Evolutionary conservation across 1,140 invertebrate genomes (phyloP).

Genomic region (Phymorhynchus buccinoides): DNA sequence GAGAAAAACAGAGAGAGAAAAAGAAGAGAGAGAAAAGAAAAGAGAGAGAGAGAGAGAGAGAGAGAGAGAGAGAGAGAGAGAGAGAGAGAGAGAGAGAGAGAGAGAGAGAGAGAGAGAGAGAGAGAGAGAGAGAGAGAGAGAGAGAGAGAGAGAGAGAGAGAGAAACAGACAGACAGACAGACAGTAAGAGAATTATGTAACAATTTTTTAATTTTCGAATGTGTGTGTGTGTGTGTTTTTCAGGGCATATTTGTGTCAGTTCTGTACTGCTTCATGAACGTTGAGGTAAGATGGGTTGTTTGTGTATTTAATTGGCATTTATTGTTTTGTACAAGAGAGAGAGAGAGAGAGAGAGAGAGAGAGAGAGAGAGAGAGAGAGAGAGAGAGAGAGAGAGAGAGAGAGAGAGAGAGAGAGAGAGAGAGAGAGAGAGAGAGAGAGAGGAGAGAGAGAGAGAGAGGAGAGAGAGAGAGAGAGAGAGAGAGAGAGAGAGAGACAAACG

Average conservation of each 20-base stretch:
- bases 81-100: not conserved
- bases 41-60: not conserved
- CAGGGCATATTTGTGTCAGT: slow-evolving; percentile 65
- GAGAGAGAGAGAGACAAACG: no score
- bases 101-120: not conserved
- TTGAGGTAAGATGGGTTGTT: slow-evolving; percentile 66
- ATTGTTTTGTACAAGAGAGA: not conserved
- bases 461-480: no score
- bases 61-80: not conserved
- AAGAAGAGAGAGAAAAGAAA: not conserved
- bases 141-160: not conserved
- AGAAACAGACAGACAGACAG: no score
- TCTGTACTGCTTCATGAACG: slow-evolving; percentile 73
- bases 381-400: not conserved
- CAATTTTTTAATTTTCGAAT: no score
- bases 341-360: not conserved
- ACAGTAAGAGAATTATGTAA: no score
- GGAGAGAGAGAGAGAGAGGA: no score
- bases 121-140: not conserved
- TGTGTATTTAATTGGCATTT: not conserved
- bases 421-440: no score
- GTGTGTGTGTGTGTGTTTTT: slow-evolving; percentile 18
- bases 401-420: no score
- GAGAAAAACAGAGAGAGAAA: not conserved
- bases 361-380: not conserved